phyloP scores from a whole-genome alignment of 1,140 invertebrate genomes.

The Calycopis cecrops region DNA sequence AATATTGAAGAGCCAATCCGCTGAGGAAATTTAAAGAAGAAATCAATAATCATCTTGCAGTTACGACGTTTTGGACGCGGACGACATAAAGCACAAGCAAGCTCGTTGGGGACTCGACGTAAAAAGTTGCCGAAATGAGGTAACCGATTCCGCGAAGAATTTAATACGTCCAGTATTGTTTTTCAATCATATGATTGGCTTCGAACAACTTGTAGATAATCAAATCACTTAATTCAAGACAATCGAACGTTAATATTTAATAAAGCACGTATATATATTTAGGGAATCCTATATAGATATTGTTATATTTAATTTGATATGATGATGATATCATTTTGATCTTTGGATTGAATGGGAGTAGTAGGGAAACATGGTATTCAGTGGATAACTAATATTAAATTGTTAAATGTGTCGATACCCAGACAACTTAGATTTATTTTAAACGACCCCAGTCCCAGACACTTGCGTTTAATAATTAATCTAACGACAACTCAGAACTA shows the following conservation, averaged over 20 bases:
- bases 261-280: no score
- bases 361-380: no score
- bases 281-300: no score
- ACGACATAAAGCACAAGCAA: constrained; percentile 39
- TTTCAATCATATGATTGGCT: constrained; percentile 30
- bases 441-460: no score
- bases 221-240: constrained; percentile 41
- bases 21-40: constrained; percentile 38
- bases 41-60: constrained; percentile 48
- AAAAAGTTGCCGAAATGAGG: constrained; percentile 55
- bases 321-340: no score
- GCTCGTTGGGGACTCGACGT: constrained; percentile 28
- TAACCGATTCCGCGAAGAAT: constrained; percentile 59
- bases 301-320: no score
- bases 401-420: no score
- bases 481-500: no score
- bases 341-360: no score
- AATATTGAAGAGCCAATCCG: constrained; percentile 43
- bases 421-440: no score
- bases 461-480: no score
- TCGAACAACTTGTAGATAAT: constrained; percentile 7
- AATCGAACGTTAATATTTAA: constrained; percentile 11
- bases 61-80: constrained; percentile 44
- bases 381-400: no score
- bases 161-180: constrained; percentile 41